Percentiles rank a stretch among this genome's conserved stretches.
phyloP scores from a whole-genome alignment of 2,888 invertebrate species.

The Phorcus lineatus region DNA sequence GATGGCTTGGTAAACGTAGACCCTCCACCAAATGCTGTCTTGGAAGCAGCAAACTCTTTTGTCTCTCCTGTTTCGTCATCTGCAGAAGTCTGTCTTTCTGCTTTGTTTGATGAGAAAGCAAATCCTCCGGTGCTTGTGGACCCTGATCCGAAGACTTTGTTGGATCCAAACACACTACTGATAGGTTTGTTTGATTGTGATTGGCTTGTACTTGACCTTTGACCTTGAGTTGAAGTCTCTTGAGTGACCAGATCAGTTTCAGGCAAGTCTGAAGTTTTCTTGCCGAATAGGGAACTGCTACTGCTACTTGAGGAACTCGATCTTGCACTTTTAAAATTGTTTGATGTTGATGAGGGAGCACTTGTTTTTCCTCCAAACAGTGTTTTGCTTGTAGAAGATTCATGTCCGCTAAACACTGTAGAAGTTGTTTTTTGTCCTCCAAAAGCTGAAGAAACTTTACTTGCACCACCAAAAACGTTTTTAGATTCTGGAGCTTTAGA shows the following conservation, averaged over 20 bases:
- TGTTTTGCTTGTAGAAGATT: neutral
- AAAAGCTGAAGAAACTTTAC: neutral
- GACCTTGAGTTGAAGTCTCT: neutral
- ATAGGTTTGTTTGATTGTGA: neutral
- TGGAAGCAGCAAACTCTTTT: neutral
- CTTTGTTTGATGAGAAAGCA: neutral
- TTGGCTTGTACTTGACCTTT: neutral
- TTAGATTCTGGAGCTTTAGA: neutral
- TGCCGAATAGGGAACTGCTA: neutral
- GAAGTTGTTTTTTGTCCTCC: neutral
- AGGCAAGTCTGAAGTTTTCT: neutral
- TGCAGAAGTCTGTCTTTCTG: neutral
- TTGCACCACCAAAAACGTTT: neutral
- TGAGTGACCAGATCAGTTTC: neutral
- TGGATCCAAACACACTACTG: neutral
- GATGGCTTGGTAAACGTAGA: neutral
- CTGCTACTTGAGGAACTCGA: neutral
- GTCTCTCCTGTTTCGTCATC: neutral
- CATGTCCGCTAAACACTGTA: neutral
- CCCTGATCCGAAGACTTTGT: neutral
- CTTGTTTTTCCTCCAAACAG: slow-evolving; percentile 26
- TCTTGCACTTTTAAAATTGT: neutral
- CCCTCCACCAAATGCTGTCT: neutral
- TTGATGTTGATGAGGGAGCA: neutral
- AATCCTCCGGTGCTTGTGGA: neutral